Evolutionary conservation across 2,797 vertebrate species (phyloP).

Genomic region (Schizothorax lantsangensis): DNA sequence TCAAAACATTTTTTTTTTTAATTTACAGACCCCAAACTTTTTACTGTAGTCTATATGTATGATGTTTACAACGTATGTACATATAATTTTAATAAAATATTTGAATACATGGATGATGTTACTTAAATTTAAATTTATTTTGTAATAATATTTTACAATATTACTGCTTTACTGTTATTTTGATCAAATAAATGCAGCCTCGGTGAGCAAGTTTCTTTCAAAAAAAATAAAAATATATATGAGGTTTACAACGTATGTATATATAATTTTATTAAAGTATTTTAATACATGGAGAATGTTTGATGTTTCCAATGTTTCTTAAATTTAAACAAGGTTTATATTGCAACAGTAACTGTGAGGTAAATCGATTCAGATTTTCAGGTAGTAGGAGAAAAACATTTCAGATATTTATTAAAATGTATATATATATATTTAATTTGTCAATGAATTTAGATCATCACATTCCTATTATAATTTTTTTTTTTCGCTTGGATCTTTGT

Average conservation of each 20-base stretch:
- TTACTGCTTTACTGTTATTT: too few species aligned
- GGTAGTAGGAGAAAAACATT: background rate
- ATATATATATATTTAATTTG: too few species aligned
- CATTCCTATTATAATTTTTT: background rate
- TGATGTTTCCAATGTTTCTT: background rate
- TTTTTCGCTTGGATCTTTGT: background rate
- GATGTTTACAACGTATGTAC: background rate
- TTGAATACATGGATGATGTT: too few species aligned
- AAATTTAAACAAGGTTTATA: background rate
- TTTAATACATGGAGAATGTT: background rate
- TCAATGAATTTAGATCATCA: background rate
- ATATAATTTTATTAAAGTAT: background rate
- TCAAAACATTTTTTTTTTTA: too few species aligned
- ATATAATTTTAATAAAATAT: too few species aligned
- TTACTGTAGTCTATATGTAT: background rate
- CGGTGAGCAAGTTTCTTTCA: too few species aligned
- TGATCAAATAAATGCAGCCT: too few species aligned
- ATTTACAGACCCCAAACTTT: too few species aligned
- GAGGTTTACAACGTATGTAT: background rate
- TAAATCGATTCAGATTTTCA: background rate
- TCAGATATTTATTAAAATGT: background rate
- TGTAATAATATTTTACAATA: too few species aligned
- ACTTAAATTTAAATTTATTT: too few species aligned
- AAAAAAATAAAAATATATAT: too few species aligned
- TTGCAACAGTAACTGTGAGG: background rate